Base-by-base conservation (phyloP, 2,113 vertebrate genomes). In the Embiotoca jacksoni region DNA sequence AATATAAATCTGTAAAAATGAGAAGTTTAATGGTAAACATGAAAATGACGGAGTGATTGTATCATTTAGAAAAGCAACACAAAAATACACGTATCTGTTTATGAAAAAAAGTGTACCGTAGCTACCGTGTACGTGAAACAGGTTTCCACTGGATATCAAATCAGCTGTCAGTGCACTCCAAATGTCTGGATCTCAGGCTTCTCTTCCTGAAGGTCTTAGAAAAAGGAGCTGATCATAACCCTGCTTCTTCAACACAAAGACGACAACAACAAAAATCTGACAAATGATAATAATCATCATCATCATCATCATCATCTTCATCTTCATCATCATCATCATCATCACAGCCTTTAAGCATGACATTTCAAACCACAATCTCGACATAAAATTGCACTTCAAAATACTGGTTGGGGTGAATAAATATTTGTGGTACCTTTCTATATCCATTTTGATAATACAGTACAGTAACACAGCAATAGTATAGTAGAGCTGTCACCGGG, bases 291-390 rank as follows among this genome's bases (percentile, higher is more conserved):
- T 35, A 56, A 86, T 55, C 54, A 78, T 30, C 70, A 76, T 14
- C 36, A 62, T 33, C 92, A 92, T 82, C 7, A 54, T 54, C 6
- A 39, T 8, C 60, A 72, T 32, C n/a, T n/a, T n/a, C 44, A 69
- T 56, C 5, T 6, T 44, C 5, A 44, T 44, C 5, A 1, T 44
- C 15, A 50, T 50, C 15, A 50, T 50, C 2, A 52, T 10, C 66
- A 92, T 90, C 95, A 95, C 94, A 96, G 94, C 95, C 91, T 95
- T 92, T 80, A 78, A 92, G 92, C 92, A 95, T 92, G 95, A 95
- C 90, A 89, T 95, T 94, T 88, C 92, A 96, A 96, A 95, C 94
- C 96, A 96, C 94, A 92, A 91, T 81, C 83, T 84, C 41, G 71
- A 93, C 89, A 86, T 78, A 87, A 82, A 96, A 96, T 94, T 94